Evolutionary conservation across 2,113 vertebrate species (phyloP).

Genomic region (Eptesicus fuscus): DNA sequence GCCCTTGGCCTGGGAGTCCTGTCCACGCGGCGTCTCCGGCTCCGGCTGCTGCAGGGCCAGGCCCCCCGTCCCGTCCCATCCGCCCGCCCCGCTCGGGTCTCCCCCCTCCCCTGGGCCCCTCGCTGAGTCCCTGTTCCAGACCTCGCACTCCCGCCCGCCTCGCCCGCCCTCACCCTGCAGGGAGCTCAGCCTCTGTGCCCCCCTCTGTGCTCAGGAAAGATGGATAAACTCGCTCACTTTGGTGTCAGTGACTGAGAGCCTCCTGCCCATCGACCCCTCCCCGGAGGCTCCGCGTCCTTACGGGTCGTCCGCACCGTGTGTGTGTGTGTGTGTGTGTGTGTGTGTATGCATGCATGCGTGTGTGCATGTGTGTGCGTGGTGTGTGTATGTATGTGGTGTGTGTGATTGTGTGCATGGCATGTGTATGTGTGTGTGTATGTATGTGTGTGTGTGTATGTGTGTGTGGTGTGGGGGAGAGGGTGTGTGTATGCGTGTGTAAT

Average conservation of each 20-base stretch:
- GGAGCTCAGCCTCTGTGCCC: neutral
- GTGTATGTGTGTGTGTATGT: too few relatives aligned
- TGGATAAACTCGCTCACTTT: constrained; percentile 37
- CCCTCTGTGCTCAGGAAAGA: constrained; percentile 35
- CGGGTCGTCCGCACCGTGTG: rapidly evolving
- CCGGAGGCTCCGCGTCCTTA: neutral
- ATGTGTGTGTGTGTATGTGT: too few relatives aligned
- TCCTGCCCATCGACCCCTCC: neutral
- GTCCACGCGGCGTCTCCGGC: neutral
- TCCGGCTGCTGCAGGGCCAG: neutral
- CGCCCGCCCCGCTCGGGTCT: neutral
- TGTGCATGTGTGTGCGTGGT: too few relatives aligned
- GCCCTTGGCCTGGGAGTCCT: rapidly evolving
- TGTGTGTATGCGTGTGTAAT: too few relatives aligned
- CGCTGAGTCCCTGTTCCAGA: neutral
- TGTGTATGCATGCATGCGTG: too few relatives aligned
- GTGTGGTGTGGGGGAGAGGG: too few relatives aligned
- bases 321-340: neutral
- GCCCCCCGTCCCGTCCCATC: neutral
- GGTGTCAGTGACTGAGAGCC: neutral
- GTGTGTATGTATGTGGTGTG: too few relatives aligned
- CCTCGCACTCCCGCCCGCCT: neutral
- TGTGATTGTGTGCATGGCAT: too few relatives aligned
- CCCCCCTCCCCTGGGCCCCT: neutral
- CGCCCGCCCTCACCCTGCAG: neutral